A percentile compares a stretch with the other conserved stretches of the same genome.
phyloP scores from a whole-genome alignment of 2,888 invertebrate genomes.

The Microplitis deprimator region DNA sequence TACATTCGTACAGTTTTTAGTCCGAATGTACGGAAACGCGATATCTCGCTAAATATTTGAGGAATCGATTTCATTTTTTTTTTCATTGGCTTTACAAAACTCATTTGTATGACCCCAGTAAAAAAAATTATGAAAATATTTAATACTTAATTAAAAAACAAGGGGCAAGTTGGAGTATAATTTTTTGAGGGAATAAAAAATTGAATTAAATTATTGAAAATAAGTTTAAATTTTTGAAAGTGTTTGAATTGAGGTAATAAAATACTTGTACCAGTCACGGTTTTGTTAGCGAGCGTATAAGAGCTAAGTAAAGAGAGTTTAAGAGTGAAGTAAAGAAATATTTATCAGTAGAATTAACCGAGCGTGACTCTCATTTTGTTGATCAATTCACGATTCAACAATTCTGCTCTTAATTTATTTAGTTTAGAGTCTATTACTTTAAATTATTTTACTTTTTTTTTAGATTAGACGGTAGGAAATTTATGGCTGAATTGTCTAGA shows the following conservation, averaged over 20 bases:
- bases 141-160: neutral
- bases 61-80: neutral
- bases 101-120: neutral
- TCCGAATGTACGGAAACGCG: neutral
- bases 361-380: conserved; percentile 33
- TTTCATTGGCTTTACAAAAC: neutral
- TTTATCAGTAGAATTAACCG: conserved; percentile 23
- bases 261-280: neutral
- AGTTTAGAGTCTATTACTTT: conserved; percentile 9
- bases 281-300: neutral
- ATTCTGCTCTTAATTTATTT: conserved; percentile 29
- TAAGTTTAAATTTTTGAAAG: neutral
- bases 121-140: neutral
- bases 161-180: too few relatives aligned
- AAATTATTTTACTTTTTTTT: neutral
- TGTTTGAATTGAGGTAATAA: neutral
- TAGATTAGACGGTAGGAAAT: neutral
- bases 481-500: neutral
- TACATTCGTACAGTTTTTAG: neutral
- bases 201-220: neutral
- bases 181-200: neutral
- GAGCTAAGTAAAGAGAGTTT: neutral
- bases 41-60: neutral
- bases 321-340: conserved; percentile 10
- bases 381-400: conserved; percentile 26